Evolutionary conservation across 2,797 vertebrate species (phyloP).

Genomic region (Neoniphon sammara): DNA sequence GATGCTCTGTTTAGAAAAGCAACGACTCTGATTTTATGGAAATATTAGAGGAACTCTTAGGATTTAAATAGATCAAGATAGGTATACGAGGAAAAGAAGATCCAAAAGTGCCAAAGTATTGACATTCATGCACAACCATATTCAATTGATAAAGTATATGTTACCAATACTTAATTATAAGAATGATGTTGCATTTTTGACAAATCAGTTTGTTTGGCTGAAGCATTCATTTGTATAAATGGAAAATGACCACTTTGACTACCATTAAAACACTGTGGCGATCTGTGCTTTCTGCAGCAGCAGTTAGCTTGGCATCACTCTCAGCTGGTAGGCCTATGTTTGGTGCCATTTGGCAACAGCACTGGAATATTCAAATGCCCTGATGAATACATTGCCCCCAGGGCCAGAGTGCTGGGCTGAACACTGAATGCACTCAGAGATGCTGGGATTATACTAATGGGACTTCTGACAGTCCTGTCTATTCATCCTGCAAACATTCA

Average conservation of each 20-base stretch:
- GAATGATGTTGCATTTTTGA: slow-evolving; percentile 17
- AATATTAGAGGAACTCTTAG: background rate
- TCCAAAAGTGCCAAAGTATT: background rate
- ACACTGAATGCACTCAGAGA: slow-evolving; percentile 72
- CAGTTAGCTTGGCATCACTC: slow-evolving; percentile 60
- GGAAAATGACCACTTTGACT: background rate
- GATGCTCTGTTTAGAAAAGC: background rate
- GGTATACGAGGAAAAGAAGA: background rate
- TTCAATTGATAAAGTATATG: background rate
- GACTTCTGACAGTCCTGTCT: slow-evolving; percentile 76
- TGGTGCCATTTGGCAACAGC: slow-evolving; percentile 79
- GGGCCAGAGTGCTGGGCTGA: slow-evolving; percentile 75
- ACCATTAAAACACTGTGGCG: slow-evolving; percentile 58
- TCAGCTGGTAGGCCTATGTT: slow-evolving; percentile 65
- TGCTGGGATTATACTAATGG: slow-evolving; percentile 78
- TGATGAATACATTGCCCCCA: slow-evolving; percentile 78
- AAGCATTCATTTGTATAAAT: background rate
- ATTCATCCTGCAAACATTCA: slow-evolving; percentile 72
- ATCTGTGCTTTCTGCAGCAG: slow-evolving; percentile 65
- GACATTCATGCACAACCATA: background rate
- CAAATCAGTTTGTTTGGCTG: slow-evolving; percentile 16
- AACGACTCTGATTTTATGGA: background rate
- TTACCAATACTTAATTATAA: slow-evolving; percentile 15
- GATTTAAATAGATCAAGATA: too few relatives aligned
- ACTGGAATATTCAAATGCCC: slow-evolving; percentile 80